These are phyloP conservation scores for Phalera bucephala DNA, from an alignment of 2,888 invertebrate species.

Conservation along the genomic window DNA sequence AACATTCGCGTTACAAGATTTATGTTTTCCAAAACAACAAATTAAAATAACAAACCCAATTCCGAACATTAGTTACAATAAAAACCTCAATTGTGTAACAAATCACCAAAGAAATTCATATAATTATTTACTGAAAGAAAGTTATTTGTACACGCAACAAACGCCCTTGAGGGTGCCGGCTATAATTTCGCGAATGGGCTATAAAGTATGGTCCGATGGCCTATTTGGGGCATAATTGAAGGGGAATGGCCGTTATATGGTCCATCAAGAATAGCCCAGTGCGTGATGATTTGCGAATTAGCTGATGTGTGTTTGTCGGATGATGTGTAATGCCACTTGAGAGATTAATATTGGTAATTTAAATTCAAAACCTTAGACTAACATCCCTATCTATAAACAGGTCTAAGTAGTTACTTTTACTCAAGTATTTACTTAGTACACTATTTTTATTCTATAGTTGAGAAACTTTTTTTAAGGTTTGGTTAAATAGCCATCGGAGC, in stretches of 20 bases:
- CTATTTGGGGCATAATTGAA: constrained; percentile 32
- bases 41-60: constrained; percentile 6
- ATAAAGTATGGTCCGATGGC: constrained; percentile 40
- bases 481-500: too few species aligned
- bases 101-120: constrained; percentile 11
- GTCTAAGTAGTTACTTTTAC: too few species aligned
- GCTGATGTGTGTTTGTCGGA: neutral
- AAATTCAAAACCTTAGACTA: too few species aligned
- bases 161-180: constrained; percentile 15
- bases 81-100: constrained; percentile 11
- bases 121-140: constrained; percentile 17
- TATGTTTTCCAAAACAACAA: constrained; percentile 5
- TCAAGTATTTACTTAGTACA: too few species aligned
- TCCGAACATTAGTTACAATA: constrained; percentile 1
- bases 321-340: too few species aligned
- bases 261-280: constrained; percentile 22
- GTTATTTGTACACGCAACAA: constrained; percentile 15
- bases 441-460: too few species aligned
- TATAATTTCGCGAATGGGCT: constrained; percentile 21
- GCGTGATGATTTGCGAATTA: neutral
- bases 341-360: too few species aligned
- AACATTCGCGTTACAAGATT: constrained; percentile 1
- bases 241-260: constrained; percentile 38
- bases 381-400: too few species aligned
- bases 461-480: too few species aligned